Conservation (phyloP, 2,888 invertebrate genomes). For the Ormyrus nitidulus region DNA sequence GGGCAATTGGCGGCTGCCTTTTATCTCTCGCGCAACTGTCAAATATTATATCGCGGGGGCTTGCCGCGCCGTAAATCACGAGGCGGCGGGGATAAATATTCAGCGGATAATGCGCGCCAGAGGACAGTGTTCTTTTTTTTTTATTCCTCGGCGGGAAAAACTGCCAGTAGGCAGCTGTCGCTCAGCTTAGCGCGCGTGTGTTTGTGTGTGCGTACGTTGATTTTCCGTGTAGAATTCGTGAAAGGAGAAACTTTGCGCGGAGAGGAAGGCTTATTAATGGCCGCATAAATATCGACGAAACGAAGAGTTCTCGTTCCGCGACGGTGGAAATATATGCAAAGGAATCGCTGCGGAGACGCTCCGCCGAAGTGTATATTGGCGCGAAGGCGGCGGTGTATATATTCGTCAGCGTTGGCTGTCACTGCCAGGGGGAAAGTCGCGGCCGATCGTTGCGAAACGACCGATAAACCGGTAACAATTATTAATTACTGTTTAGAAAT, state of each 20-base stretch:
- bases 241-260: too few relatives aligned
- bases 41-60: slow-evolving; percentile 25
- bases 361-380: too few relatives aligned
- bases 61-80: slow-evolving; percentile 31
- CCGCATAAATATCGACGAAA: too few relatives aligned
- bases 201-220: background rate
- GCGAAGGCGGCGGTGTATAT: background rate
- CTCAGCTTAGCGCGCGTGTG: background rate
- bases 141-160: background rate
- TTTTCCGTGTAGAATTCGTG: too few relatives aligned
- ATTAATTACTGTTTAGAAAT: background rate
- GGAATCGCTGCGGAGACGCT: too few relatives aligned
- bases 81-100: slow-evolving; percentile 44
- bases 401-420: slow-evolving; percentile 17
- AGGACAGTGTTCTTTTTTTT: too few relatives aligned
- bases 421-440: slow-evolving; percentile 14
- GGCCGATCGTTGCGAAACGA: slow-evolving; percentile 26
- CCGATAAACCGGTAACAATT: slow-evolving; percentile 27
- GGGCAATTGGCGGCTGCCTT: slow-evolving; percentile 11
- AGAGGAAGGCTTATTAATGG: too few relatives aligned
- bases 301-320: too few relatives aligned
- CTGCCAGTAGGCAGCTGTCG: background rate
- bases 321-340: too few relatives aligned
- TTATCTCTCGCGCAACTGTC: slow-evolving; percentile 31
- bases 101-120: background rate